Evolutionary conservation across 2,888 invertebrate species (phyloP), one percentile per base, ranked within the genome.

Genomic region (Phaedon cochleariae): DNA sequence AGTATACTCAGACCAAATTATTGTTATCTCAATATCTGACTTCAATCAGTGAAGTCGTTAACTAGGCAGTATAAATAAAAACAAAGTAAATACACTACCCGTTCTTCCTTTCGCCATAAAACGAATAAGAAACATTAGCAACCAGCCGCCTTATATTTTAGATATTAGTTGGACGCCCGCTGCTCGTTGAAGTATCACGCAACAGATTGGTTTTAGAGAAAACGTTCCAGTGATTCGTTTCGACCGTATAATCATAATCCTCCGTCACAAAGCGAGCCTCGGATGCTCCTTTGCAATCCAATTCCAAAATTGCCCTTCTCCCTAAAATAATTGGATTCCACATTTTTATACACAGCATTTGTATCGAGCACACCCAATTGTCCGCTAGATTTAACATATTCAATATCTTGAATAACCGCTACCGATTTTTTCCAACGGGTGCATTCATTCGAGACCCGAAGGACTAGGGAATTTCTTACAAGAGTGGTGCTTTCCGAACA

Each of bases 301-400:
- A 62, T 55, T 20, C 59, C 59, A 59, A 26, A 64, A 65, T 67
- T 65, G 59, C 62, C 57, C 59, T 66, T 65, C 54, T 67, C 71
- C 69, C 67, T 61, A 69, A 65, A 71, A 74, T 75, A 75, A 75
- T 74, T 75, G 73, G 73, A 75, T 75, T 70, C 70, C 45, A 55
- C 37, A 29, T 58, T 62, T 53, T 65, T 49, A 57, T 49, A 20
- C 58, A 45, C 29, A 22, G 20, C 57, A 58, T 57, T 29, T 52
- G 51, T 51, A 62, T 57, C 57, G 57, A 57, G 57, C 57, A 45
- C 71, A 74, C 73, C 73, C 79, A 78, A 80, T 80, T 79, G 76
- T 79, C 71, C 79, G 78, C 75, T 79, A 80, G 79, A 81, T 81
- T 81, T 74, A 80, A 79, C 80, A 75, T 76, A 77, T 77, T 78